These are phyloP conservation scores for Pemphredon lugubris DNA, from an alignment of 2,888 invertebrate species.

Conservation along the genomic window DNA sequence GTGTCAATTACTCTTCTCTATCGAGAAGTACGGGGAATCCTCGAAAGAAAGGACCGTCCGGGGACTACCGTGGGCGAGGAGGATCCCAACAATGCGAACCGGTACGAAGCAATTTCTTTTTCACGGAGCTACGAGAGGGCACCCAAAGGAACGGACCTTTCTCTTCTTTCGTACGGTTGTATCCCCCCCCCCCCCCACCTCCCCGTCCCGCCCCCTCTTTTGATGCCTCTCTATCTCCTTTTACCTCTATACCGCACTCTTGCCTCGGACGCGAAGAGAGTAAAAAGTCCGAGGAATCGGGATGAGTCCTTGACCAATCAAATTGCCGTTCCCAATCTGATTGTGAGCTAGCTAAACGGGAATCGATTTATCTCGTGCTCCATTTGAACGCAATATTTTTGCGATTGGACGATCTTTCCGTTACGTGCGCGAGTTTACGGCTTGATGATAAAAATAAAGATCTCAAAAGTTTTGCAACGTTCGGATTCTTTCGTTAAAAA, in stretches of 20 bases:
- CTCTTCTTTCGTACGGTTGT: neutral
- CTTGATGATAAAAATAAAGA: too few species aligned
- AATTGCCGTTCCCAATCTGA: neutral
- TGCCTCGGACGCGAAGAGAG: neutral
- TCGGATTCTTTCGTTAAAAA: too few species aligned
- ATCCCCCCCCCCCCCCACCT: too few species aligned
- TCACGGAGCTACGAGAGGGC: slow-evolving; percentile 2
- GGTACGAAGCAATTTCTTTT: slow-evolving; percentile 48
- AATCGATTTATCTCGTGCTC: too few species aligned
- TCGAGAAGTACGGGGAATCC: slow-evolving; percentile 16
- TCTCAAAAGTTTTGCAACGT: too few species aligned
- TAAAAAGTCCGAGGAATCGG: neutral
- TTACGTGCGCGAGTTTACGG: too few species aligned
- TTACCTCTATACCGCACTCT: neutral
- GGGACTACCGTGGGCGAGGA: slow-evolving; percentile 15
- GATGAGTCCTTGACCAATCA: neutral
- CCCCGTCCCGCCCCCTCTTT: too few species aligned
- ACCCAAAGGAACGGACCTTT: slow-evolving; percentile 25
- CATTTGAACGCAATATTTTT: too few species aligned
- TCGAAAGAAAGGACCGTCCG: slow-evolving; percentile 17
- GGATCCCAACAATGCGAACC: slow-evolving; percentile 38
- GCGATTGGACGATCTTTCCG: too few species aligned
- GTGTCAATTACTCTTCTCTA: slow-evolving; percentile 46
- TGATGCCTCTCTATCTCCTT: neutral
- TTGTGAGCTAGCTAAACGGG: too few species aligned